Percentiles rank a stretch among this genome's conserved stretches.
Evolutionary conservation across 64 coral and sea anemone species (phyloP).

Genomic region (Acropora tenuis): DNA sequence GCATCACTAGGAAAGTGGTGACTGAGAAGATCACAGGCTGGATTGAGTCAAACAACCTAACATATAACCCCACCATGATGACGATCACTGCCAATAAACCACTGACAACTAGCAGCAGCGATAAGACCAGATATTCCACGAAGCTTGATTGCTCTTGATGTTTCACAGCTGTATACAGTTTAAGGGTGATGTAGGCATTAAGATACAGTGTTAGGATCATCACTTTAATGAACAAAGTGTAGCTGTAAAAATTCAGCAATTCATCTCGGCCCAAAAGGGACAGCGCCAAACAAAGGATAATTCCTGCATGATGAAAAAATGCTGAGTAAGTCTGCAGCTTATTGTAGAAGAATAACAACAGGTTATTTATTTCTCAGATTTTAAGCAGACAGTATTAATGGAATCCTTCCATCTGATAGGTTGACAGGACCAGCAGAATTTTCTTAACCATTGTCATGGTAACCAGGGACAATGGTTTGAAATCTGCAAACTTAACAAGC

Average conservation of each 20-base stretch:
- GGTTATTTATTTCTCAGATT: too few relatives aligned
- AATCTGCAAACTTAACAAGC: too few relatives aligned
- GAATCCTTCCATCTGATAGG: too few relatives aligned
- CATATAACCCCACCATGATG: conserved; percentile 76
- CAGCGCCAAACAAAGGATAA: conserved; percentile 46
- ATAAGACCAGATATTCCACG: conserved; percentile 43
- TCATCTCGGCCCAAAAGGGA: conserved; percentile 81
- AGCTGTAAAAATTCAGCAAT: conserved; percentile 84
- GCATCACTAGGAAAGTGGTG: conserved; percentile 65
- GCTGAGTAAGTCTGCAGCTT: too few relatives aligned
- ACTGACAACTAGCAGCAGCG: conserved; percentile 72
- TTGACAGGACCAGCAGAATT: too few relatives aligned
- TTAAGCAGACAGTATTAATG: too few relatives aligned
- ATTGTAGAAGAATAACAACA: too few relatives aligned
- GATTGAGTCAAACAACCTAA: conserved; percentile 62
- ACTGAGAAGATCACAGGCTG: conserved; percentile 85
- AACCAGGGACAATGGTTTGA: too few relatives aligned
- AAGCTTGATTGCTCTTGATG: conserved; percentile 52
- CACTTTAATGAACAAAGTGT: conserved; percentile 74
- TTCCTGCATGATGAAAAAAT: conserved; percentile 41
- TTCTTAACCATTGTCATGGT: too few relatives aligned
- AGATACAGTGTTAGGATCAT: conserved; percentile 85
- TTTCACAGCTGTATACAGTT: conserved; percentile 63
- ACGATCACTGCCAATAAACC: conserved; percentile 89
- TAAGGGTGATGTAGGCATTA: conserved; percentile 83